Base-by-base conservation (phyloP, 2,797 vertebrate species). In the Tiaroga cobitis region DNA sequence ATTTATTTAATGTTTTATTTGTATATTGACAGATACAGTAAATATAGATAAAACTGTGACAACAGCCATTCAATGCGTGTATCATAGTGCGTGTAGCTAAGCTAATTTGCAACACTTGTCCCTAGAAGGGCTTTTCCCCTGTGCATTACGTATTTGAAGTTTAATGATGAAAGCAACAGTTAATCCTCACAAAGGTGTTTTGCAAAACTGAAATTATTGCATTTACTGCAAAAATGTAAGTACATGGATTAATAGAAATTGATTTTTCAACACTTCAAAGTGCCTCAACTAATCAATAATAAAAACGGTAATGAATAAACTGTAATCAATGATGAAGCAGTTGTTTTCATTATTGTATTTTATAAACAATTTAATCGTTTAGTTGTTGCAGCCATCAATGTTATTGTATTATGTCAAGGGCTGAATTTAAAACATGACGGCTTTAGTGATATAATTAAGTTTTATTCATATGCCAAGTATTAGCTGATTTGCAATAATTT, bases 401-500 rank as follows among this genome's bases (percentile, higher is more conserved):
- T 83, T n/a, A 76, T 39, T 76, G 59, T 51, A 74, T n/a, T 39
- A 51, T 67, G 18, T 76, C 82, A 41, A 56, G 34, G 18, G n/a
- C n/a, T 69, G 37, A 18, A 77, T 69, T 78, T 56, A 84, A 68
- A 56, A 67, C 51, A 70, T 63, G 65, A 37, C 15, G 1, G 67
- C 26, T 84, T 78, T 19, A 67, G 43, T n/a, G 65, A 75, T 34
- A 84, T 34, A 15, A 10, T 46, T 46, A 6, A 21, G n/a, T 24
- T 37, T 67, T 49, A 13, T 78, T 72, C 63, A 59, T 69, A 73
- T 82, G 68, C 18, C 72, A 79, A 80, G 68, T n/a, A 24, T 85
- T 34, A 49, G 65, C 74, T 79, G 76, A 70, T 84, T 84, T 84
- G 83, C 74, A 69, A 78, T 18, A 18, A 43, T 46, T 78, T 72